A percentile compares a stretch with the other conserved stretches of the same genome.
Evolutionary conservation across 2,797 vertebrate genomes (phyloP).

Genomic region (Tympanoctomys barrerae): DNA sequence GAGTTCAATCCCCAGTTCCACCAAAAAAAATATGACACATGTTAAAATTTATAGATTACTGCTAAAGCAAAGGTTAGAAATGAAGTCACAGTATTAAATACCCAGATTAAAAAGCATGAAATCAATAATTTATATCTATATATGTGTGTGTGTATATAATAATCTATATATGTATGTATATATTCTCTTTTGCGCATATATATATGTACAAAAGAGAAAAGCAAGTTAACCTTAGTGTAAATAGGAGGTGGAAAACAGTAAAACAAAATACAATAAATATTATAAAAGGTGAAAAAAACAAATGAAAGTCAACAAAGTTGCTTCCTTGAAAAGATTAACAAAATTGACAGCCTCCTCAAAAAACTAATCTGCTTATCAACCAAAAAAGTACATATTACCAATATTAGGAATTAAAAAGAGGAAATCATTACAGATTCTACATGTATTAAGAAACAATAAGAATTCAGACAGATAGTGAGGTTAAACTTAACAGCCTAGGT

Average conservation of each 20-base stretch:
- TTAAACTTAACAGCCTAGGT: no score
- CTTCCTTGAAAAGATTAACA: constrained; percentile 47
- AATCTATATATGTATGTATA: no score
- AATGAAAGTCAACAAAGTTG: constrained; percentile 3
- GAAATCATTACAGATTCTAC: not conserved
- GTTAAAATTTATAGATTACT: constrained; percentile 10
- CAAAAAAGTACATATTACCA: not conserved
- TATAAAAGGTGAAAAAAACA: not conserved
- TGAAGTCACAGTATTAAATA: not conserved
- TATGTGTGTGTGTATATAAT: no score
- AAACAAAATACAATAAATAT: not conserved
- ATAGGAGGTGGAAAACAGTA: not conserved
- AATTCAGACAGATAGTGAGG: not conserved
- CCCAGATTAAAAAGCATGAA: not conserved
- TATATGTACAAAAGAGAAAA: not conserved
- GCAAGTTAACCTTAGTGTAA: not conserved
- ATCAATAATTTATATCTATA: not conserved
- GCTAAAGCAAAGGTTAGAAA: not conserved
- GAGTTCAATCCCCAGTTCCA: no score
- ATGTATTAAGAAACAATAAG: not conserved
- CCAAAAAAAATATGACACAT: constrained; percentile 14
- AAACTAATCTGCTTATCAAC: not conserved
- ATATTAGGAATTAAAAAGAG: not conserved
- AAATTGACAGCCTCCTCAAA: not conserved
- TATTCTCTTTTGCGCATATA: no score